Percentiles rank a stretch among this genome's conserved stretches.
These are phyloP conservation scores for Lutjanus erythropterus DNA, from an alignment of 2,113 vertebrate species.

Conservation along the genomic window DNA sequence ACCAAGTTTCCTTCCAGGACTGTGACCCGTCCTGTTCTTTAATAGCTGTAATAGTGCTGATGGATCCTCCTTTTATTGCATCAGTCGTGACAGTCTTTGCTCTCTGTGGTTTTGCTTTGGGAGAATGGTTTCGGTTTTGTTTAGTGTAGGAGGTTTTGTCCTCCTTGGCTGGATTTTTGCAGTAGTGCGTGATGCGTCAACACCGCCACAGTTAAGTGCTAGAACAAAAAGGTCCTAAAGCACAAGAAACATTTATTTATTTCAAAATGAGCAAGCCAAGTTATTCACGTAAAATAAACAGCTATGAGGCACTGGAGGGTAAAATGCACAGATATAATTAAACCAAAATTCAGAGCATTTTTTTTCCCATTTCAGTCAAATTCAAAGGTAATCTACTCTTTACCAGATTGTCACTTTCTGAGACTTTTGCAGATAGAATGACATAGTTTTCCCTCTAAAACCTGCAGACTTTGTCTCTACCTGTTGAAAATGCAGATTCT, in stretches of 20 bases:
- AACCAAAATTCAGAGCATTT: constrained; percentile 7
- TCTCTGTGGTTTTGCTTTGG: background rate
- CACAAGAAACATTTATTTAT: background rate
- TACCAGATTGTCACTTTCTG: background rate
- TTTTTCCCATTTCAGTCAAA: background rate
- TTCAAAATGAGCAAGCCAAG: constrained; percentile 3
- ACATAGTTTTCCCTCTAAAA: background rate
- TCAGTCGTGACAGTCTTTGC: background rate
- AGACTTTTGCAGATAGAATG: background rate
- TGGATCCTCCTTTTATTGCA: background rate
- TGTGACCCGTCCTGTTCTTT: background rate
- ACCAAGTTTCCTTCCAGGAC: background rate
- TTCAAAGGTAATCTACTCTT: background rate
- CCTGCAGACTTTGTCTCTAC: background rate
- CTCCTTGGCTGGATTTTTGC: background rate
- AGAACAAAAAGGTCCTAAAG: background rate
- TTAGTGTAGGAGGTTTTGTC: background rate
- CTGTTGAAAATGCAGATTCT: background rate
- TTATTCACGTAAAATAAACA: background rate
- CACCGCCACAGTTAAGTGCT: background rate
- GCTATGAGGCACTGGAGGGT: constrained; percentile 36
- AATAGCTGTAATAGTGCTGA: background rate
- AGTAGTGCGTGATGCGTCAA: background rate
- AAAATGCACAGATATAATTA: constrained; percentile 9
- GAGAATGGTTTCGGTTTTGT: background rate